Evolutionary conservation across 2,797 vertebrate species (phyloP).

Genomic region (Dendrocincla fuliginosa): DNA sequence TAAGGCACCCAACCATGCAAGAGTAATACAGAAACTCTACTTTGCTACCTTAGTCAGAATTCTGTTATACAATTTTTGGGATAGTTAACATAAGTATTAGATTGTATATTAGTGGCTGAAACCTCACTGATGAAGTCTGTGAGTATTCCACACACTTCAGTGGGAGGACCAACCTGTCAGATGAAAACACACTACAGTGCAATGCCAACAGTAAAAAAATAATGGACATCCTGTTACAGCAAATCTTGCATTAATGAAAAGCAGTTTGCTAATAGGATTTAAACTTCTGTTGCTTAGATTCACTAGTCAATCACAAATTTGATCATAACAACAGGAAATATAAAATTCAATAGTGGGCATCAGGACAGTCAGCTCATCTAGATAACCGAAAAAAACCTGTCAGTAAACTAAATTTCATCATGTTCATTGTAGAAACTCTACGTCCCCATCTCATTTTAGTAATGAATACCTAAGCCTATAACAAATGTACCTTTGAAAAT

Average conservation of each 20-base stretch:
- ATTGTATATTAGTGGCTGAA: neutral
- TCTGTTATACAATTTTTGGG: neutral
- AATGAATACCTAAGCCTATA: neutral
- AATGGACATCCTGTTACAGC: neutral
- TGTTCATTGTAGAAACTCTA: neutral
- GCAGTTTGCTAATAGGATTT: neutral
- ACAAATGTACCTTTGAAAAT: neutral
- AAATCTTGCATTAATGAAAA: neutral
- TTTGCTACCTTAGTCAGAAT: neutral
- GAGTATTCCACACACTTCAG: neutral
- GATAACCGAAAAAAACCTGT: neutral
- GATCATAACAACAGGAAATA: neutral
- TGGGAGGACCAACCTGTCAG: neutral
- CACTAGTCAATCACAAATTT: neutral
- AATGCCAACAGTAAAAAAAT: neutral
- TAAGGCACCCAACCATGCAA: neutral
- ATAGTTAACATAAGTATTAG: neutral
- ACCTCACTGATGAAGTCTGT: neutral
- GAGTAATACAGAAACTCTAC: neutral
- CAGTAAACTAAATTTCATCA: neutral
- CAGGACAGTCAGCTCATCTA: neutral
- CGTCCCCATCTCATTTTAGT: neutral
- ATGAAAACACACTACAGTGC: neutral
- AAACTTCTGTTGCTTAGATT: neutral
- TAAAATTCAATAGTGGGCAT: neutral